These are phyloP conservation scores for Agonopterix alstromeriana DNA, from an alignment of 2,888 invertebrate species.

Conservation along the genomic window DNA sequence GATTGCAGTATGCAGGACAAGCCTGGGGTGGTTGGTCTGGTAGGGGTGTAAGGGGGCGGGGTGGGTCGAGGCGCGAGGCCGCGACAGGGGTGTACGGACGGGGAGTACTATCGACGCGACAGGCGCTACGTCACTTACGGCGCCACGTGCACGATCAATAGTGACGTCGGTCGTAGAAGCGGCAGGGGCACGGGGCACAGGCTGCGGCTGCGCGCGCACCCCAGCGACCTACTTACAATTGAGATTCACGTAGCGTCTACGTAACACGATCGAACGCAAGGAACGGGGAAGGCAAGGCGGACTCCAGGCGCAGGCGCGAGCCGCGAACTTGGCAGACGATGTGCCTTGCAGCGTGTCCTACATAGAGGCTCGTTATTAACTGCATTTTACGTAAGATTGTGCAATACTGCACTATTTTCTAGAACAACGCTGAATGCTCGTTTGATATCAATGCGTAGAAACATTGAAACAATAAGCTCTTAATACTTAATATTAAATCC, in stretches of 20 bases:
- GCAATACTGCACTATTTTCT: slow-evolving; percentile 1
- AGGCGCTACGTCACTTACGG: slow-evolving; percentile 69
- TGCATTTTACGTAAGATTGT: slow-evolving; percentile 6
- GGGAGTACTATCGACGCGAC: slow-evolving; percentile 50
- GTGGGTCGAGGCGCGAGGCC: slow-evolving; percentile 10
- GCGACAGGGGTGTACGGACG: slow-evolving; percentile 25
- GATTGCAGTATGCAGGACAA: slow-evolving; percentile 39
- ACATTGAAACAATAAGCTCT: no score
- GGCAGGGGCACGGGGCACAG: slow-evolving; percentile 17
- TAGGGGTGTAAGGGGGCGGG: slow-evolving; percentile 12
- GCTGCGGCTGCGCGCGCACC: slow-evolving; percentile 53
- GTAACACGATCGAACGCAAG: slow-evolving; percentile 58
- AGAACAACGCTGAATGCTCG: neutral
- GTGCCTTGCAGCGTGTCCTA: slow-evolving; percentile 35
- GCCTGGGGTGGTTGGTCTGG: slow-evolving; percentile 13
- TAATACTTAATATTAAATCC: no score
- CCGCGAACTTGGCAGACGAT: slow-evolving; percentile 17
- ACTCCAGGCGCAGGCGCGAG: slow-evolving; percentile 33
- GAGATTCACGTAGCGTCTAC: slow-evolving; percentile 71
- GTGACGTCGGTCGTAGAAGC: slow-evolving; percentile 65
- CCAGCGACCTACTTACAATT: slow-evolving; percentile 67
- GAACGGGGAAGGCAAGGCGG: slow-evolving; percentile 28
- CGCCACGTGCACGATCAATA: slow-evolving; percentile 75
- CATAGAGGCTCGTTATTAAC: slow-evolving; percentile 15
- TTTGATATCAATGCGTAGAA: neutral